Percentiles rank a stretch among this genome's conserved stretches.
Conservation (phyloP, 2,797 vertebrate genomes). For the Thamnophis elegans region DNA sequence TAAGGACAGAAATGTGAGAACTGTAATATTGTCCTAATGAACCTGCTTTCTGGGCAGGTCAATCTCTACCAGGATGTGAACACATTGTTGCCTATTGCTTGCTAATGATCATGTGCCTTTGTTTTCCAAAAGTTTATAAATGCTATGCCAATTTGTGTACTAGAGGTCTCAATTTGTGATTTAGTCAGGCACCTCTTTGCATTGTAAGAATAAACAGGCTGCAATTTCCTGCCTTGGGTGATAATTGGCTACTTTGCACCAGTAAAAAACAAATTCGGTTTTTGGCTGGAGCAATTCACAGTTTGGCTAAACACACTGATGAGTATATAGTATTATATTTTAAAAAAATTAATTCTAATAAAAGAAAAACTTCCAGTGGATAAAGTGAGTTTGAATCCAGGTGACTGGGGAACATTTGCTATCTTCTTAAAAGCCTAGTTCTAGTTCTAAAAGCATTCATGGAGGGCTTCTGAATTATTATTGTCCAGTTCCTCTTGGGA, state of each 20-base stretch:
- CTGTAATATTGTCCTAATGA: not conserved
- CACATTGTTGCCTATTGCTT: not conserved
- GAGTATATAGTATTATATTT: not conserved
- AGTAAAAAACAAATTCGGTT: not conserved
- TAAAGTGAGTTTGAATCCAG: not conserved
- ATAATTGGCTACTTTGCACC: not conserved
- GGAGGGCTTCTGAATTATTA: not conserved
- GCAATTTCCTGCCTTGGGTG: not conserved
- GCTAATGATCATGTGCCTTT: not conserved
- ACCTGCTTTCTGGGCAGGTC: not conserved
- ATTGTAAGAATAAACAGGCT: not conserved
- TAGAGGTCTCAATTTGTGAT: not conserved
- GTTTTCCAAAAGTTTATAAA: not conserved
- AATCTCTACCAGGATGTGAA: not conserved
- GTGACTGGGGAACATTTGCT: not conserved
- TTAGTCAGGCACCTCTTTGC: not conserved
- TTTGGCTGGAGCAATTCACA: not conserved
- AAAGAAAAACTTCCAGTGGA: not conserved
- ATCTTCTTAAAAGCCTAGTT: not conserved
- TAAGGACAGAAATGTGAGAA: not conserved
- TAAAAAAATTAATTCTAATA: not conserved
- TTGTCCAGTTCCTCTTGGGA: not conserved
- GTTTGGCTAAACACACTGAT: not conserved
- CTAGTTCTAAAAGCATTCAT: not conserved
- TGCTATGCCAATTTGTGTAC: not conserved